These are phyloP conservation scores for Cinclus cinclus DNA, from an alignment of 2,113 vertebrate species.

Conservation along the genomic window DNA sequence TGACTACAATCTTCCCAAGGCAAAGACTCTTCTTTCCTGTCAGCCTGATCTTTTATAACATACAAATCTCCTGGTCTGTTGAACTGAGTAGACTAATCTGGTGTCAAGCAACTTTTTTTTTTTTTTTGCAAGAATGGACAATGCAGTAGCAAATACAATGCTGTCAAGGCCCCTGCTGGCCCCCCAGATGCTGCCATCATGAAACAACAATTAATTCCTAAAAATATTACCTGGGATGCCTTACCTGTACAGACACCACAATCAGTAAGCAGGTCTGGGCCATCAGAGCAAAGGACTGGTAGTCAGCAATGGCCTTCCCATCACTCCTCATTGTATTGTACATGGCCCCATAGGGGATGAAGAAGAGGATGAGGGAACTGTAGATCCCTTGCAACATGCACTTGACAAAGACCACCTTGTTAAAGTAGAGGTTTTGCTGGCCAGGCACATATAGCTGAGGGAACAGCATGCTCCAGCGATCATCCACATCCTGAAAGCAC, in stretches of 20 bases:
- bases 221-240: not conserved
- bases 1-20: not conserved
- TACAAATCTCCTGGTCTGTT: not conserved
- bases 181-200: not conserved
- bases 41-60: not conserved
- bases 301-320: slow-evolving; percentile 88
- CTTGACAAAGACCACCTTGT: slow-evolving; percentile 81
- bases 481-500: slow-evolving; percentile 86
- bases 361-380: slow-evolving; percentile 93
- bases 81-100: not conserved
- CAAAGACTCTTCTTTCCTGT: not conserved
- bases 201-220: not conserved
- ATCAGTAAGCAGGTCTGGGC: slow-evolving; percentile 89
- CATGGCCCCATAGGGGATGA: slow-evolving; percentile 87
- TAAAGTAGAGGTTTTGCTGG: slow-evolving; percentile 90
- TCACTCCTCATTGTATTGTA: slow-evolving; percentile 82
- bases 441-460: slow-evolving; percentile 91
- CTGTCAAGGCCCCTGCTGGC: not conserved
- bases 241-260: slow-evolving; percentile 86
- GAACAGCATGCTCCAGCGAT: slow-evolving; percentile 87
- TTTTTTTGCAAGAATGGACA: not conserved
- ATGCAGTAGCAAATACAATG: not conserved
- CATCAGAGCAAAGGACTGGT: slow-evolving; percentile 91
- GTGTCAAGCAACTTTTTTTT: not conserved
- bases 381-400: slow-evolving; percentile 88